Percentiles rank a stretch among this genome's conserved stretches.
Evolutionary conservation across 2,888 invertebrate genomes (phyloP).

Genomic region (Patella caerulea): DNA sequence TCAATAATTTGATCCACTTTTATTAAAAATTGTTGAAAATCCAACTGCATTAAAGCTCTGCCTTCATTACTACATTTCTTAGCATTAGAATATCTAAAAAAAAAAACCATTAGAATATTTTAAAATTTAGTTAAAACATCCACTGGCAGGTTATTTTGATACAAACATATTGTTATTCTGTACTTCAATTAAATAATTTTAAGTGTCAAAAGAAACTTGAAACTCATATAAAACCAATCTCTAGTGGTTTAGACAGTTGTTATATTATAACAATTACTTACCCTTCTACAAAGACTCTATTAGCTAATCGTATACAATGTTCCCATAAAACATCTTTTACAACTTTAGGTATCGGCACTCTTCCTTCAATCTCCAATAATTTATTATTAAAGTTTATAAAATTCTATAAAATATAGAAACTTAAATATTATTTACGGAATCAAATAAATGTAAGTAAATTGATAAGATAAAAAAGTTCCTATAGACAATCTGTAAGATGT

Average conservation of each 20-base stretch:
- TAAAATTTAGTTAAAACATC: too few relatives aligned
- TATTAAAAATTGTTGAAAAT: conserved; percentile 93
- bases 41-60: conserved; percentile 96
- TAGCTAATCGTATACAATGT: conserved; percentile 86
- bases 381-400: conserved; percentile 83
- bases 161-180: background rate
- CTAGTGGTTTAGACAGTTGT: background rate
- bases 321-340: conserved; percentile 86
- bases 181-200: background rate
- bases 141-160: too few relatives aligned
- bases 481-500: too few relatives aligned
- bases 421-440: background rate
- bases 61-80: conserved; percentile 97
- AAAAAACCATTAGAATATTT: background rate
- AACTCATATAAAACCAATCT: background rate
- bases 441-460: too few relatives aligned
- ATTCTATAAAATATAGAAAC: conserved; percentile 48
- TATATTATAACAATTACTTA: conserved; percentile 65
- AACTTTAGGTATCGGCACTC: conserved; percentile 81
- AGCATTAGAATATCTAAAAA: conserved; percentile 73
- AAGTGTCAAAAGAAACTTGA: background rate
- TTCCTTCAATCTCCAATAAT: conserved; percentile 80
- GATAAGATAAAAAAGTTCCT: too few relatives aligned
- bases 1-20: conserved; percentile 88
- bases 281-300: conserved; percentile 92